Percentiles rank a stretch among this genome's conserved stretches.
Conservation (phyloP, 1,140 invertebrate genomes). For the Tyrophagus putrescentiae region DNA sequence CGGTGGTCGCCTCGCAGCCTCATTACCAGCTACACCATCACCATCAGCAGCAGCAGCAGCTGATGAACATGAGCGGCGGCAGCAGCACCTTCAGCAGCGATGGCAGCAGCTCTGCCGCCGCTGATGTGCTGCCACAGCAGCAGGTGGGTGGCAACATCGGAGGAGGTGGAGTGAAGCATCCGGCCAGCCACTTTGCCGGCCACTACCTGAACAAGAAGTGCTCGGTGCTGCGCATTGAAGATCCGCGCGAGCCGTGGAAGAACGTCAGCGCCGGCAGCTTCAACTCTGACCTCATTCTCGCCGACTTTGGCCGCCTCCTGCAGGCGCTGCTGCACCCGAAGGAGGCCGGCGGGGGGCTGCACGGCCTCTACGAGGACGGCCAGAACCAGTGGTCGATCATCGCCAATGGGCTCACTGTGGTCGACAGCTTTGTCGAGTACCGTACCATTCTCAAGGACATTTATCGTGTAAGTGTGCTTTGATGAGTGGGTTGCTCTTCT, state of each 20-base stretch:
- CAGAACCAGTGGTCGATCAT: neutral
- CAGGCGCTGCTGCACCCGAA: neutral
- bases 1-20: neutral
- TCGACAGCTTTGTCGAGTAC: slow-evolving; percentile 13
- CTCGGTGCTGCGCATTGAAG: slow-evolving; percentile 87
- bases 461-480: neutral
- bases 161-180: neutral
- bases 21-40: too few relatives aligned
- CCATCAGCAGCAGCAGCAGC: too few relatives aligned
- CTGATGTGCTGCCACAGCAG: slow-evolving; percentile 78
- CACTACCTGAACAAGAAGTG: slow-evolving; percentile 62
- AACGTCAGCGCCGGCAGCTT: slow-evolving; percentile 63
- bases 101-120: slow-evolving; percentile 80
- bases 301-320: slow-evolving; percentile 9
- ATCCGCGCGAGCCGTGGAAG: slow-evolving; percentile 63
- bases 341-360: neutral
- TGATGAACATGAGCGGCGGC: slow-evolving; percentile 89
- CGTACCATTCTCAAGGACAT: neutral
- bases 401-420: neutral
- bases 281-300: neutral
- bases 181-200: neutral
- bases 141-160: slow-evolving; percentile 46
- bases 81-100: slow-evolving; percentile 85
- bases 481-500: too few relatives aligned
- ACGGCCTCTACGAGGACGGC: neutral